These are phyloP conservation scores for Celastrina argiolus DNA, from an alignment of 2,888 invertebrate genomes.

Conservation along the genomic window DNA sequence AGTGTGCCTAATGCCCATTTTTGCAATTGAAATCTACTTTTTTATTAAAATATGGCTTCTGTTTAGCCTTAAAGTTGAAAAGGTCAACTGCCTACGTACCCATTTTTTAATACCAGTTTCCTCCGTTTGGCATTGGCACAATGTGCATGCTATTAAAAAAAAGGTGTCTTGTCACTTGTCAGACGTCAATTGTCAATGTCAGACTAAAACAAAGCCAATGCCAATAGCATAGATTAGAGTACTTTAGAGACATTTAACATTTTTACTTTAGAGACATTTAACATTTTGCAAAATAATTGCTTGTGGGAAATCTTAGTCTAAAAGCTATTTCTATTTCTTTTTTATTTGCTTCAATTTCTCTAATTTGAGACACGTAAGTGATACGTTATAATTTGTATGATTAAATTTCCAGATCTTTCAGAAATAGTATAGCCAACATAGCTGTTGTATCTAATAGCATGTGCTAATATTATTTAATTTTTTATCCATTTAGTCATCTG, in stretches of 20 bases:
- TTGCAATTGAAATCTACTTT: no score
- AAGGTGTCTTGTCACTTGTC: no score
- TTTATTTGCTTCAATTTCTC: slow-evolving; percentile 13
- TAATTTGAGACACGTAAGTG: slow-evolving; percentile 14
- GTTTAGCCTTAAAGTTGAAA: no score
- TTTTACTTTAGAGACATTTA: no score
- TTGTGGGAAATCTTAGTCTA: background rate
- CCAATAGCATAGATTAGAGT: background rate
- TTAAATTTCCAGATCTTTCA: background rate
- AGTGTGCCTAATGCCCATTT: no score
- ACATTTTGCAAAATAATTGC: background rate
- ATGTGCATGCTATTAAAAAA: no score
- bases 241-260: no score
- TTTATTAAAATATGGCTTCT: no score
- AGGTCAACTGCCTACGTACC: no score
- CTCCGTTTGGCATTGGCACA: no score
- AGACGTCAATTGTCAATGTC: background rate
- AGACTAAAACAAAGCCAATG: background rate
- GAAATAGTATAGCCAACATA: background rate
- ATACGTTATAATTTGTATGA: background rate
- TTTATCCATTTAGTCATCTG: background rate
- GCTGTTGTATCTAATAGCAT: slow-evolving; percentile 2
- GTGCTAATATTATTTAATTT: slow-evolving; percentile 3
- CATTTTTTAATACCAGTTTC: no score
- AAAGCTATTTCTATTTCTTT: background rate